A percentile compares a stretch with the other conserved stretches of the same genome.
phyloP scores from a whole-genome alignment of 2,113 vertebrate species.

The Balaeniceps rex region DNA sequence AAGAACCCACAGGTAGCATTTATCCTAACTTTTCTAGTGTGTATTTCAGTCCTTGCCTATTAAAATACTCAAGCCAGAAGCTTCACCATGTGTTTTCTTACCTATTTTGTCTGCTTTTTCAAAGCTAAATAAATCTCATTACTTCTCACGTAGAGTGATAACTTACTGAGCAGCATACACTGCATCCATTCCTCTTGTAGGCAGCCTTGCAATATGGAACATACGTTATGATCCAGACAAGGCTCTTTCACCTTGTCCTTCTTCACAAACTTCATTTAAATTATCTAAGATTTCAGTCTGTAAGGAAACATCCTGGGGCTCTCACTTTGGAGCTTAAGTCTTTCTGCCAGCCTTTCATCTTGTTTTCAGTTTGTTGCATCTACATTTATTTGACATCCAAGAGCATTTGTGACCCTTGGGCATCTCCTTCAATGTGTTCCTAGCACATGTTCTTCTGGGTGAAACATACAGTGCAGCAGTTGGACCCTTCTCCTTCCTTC shows the following conservation, averaged over 20 bases:
- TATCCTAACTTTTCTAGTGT: background rate
- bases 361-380: conserved; percentile 24
- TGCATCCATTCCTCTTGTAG: background rate
- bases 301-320: conserved; percentile 25
- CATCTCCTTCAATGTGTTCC: conserved; percentile 35
- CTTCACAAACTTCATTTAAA: conserved; percentile 11
- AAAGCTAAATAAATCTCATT: background rate
- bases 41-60: background rate
- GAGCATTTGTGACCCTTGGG: conserved; percentile 40
- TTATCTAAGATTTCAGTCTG: conserved; percentile 9
- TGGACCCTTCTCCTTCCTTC: background rate
- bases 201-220: background rate
- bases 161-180: background rate
- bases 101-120: background rate
- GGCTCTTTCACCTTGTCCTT: conserved; percentile 1
- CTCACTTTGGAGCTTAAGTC: conserved; percentile 1
- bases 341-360: conserved; percentile 30
- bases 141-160: background rate
- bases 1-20: background rate
- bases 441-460: conserved; percentile 23
- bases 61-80: background rate
- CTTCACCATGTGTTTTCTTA: background rate
- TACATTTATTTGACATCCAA: conserved; percentile 56
- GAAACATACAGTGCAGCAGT: background rate
- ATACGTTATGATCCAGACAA: background rate